Percentiles rank a stretch among this genome's conserved stretches.
phyloP scores from a whole-genome alignment of 2,113 vertebrate genomes.

The Apodemus sylvaticus region DNA sequence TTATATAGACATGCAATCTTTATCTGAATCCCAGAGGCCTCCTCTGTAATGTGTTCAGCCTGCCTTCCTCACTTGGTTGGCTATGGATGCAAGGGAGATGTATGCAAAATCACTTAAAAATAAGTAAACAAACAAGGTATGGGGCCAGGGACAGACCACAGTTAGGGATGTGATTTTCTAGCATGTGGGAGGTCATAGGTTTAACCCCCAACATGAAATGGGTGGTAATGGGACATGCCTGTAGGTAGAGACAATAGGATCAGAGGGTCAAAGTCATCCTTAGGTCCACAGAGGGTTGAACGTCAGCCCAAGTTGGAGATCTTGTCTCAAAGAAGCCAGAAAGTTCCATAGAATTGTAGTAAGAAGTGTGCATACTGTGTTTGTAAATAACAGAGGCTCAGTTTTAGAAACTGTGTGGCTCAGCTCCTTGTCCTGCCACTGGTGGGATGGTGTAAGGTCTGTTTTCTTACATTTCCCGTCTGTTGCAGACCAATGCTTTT shows the following conservation, averaged over 20 bases:
- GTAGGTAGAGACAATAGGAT: not conserved
- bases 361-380: not conserved
- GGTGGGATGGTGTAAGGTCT: fast-evolving
- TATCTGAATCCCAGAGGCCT: not conserved
- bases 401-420: not conserved
- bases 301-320: not conserved
- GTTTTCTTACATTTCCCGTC: not conserved
- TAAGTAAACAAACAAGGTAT: not conserved
- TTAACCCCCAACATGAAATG: not conserved
- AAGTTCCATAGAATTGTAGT: not conserved
- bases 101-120: not conserved
- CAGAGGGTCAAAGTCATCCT: not conserved
- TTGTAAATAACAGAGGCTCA: not conserved
- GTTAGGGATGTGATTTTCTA: not conserved
- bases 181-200: not conserved
- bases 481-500: not conserved
- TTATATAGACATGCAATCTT: fast-evolving
- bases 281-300: not conserved
- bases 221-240: not conserved
- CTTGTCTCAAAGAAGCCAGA: not conserved
- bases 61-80: not conserved
- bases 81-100: not conserved
- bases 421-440: not conserved
- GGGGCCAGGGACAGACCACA: too few species aligned
- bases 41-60: not conserved